Conservation (phyloP, 2,113 vertebrate species). For the Polypterus senegalus region DNA sequence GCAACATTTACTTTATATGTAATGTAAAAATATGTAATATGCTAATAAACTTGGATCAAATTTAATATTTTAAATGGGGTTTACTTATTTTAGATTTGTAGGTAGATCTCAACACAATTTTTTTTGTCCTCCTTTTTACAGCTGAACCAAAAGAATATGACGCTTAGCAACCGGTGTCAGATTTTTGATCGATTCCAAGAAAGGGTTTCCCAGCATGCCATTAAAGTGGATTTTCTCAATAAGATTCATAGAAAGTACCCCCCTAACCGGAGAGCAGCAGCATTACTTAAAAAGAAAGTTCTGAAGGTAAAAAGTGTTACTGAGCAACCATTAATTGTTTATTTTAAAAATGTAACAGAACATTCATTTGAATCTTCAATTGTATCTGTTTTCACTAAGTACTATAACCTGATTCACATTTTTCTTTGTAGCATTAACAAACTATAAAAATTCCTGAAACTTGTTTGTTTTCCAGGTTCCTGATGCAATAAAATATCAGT, state of each 20-base stretch:
- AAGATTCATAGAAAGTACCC: constrained; percentile 79
- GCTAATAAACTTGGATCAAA: no score
- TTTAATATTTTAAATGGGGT: background rate
- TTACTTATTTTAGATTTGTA: background rate
- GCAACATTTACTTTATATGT: no score
- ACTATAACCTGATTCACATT: no score
- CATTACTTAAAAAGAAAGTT: constrained; percentile 66
- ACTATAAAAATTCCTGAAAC: background rate
- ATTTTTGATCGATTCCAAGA: constrained; percentile 97
- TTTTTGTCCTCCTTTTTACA: constrained; percentile 40
- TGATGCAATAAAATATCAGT: constrained; percentile 92
- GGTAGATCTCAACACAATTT: constrained; percentile 9
- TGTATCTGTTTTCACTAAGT: no score
- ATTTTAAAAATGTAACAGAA: no score
- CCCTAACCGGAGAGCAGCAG: constrained; percentile 64
- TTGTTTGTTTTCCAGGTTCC: constrained; percentile 64
- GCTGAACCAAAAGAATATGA: constrained; percentile 92
- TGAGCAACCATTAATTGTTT: no score
- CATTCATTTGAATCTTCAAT: no score
- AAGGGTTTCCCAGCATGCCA: constrained; percentile 86
- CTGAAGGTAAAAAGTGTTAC: constrained; percentile 60
- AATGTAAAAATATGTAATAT: no score
- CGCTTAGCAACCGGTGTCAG: constrained; percentile 87
- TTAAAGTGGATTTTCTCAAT: constrained; percentile 90
- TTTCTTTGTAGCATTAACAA: no score